A percentile compares a stretch with the other conserved stretches of the same genome.
Evolutionary conservation across 2,797 vertebrate genomes (phyloP).

Genomic region (Phalanger gymnotis): DNA sequence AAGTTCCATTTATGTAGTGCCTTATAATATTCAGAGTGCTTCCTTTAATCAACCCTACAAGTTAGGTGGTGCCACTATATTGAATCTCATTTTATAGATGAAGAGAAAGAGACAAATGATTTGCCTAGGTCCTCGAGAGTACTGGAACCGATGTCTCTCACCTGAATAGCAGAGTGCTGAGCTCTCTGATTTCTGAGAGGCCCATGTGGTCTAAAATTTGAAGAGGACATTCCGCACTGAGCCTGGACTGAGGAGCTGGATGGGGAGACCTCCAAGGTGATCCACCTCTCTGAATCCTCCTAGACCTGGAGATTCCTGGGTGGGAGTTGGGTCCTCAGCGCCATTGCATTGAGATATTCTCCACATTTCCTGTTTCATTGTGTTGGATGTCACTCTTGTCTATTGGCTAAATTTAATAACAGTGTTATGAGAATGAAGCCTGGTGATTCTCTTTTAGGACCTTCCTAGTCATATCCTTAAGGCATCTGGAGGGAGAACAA

Average conservation of each 20-base stretch:
- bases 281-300: neutral
- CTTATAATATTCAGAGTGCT: neutral
- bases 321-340: neutral
- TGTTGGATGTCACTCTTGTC: slow-evolving; percentile 31
- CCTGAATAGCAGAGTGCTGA: neutral
- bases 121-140: neutral
- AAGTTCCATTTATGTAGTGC: neutral
- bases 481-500: slow-evolving; percentile 40
- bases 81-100: neutral
- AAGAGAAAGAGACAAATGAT: neutral
- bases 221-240: slow-evolving; percentile 18
- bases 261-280: neutral
- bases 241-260: neutral
- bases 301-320: neutral
- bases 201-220: neutral
- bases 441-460: slow-evolving; percentile 30
- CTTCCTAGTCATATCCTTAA: slow-evolving; percentile 25
- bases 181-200: slow-evolving; percentile 33
- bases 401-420: slow-evolving; percentile 51
- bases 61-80: neutral
- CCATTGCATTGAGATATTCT: neutral
- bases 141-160: neutral
- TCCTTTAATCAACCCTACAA: neutral
- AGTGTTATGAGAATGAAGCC: slow-evolving; percentile 16
- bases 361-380: slow-evolving; percentile 1